Base-by-base conservation (phyloP, 2,797 vertebrate genomes). In the Taeniopygia guttata region DNA sequence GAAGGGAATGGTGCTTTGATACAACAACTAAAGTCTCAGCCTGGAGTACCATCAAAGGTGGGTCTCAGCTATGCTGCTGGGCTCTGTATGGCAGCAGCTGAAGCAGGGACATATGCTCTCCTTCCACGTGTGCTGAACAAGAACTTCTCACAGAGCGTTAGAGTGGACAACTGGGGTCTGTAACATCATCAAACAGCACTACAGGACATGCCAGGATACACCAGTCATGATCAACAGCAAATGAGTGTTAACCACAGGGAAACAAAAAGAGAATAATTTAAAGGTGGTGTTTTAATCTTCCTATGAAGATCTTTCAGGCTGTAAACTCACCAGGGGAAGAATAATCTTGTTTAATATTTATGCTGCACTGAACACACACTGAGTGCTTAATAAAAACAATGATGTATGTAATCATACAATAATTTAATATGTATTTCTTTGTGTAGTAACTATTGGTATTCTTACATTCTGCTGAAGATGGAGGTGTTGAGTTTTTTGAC, bases 271-370 rank as follows among this genome's bases (percentile, higher is more conserved):
- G 62, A 94, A 85, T 89, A 68, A 90, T 87, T 90, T 85, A 89
- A 78, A 80, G 66, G 62, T 3, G 2, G 55, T 38, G 32, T 62
- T 91, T 93, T 95, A 92, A 91, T 87, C 48, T 83, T 93, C 68
- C 75, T 34, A 19, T 48, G 46, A 94, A 72, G 68, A 27, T 78
- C 40, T 66, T 83, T 93, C 73, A 69, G 55, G 68, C 21, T 62
- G 18, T 45, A 89, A 94, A 89, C 75, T 75, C 82, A 83, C 48
- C 45, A 60, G 16, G 43, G 49, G 56, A 90, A 78, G 48, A 90
- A 93, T 85, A 86, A 84, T 78, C 79, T 84, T 81, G 58, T 93
- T 90, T 86, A 91, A 92, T 76, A 59, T 81, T 94, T 86, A 74
- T 46, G 66, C 36, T 87, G 55, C 66, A 81, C 73, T 78, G 69